Evolutionary conservation across 2,113 vertebrate genomes (phyloP), one percentile per base, ranked within the genome.

Genomic region (Hippotragus niger): DNA sequence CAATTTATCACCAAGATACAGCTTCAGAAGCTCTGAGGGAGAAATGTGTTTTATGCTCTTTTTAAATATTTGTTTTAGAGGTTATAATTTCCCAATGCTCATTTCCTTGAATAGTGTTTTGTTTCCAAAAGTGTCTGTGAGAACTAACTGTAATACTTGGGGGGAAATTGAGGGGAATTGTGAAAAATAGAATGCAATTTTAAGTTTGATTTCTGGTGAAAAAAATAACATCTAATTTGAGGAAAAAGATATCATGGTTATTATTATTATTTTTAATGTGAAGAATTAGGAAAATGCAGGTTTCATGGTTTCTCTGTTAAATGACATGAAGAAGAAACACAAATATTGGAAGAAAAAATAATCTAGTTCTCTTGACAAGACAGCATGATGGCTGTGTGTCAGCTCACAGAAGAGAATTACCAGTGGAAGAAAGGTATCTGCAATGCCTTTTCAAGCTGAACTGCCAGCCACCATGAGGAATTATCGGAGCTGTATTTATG

Each of bases 51-150:
- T 81, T 84, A 16, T 82, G 21, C 3, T 78, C 11, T 90, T 88
- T 88, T 78, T 2, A 94, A 84, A 57, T 90, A 96, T 76, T 86
- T 96, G 55, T 93, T 94, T 52, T 82, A 60, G 88, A 95, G 23
- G 43, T 89, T 82, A 91, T 33, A 62, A 36, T 91, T 95, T 86
- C 40, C 31, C 11, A 81, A 23, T 36, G 55, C 43, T 83, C 33
- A 67, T 90, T 96, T 95, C 43, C 50, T 81, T 84, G 36, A 80
- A 50, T 14, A 53, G 36, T 71, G 19, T 47, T 95, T 93, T 74
- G 55, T 80, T 74, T 88, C 52, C 29, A 74, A 88, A 91, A 67
- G 50, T 83, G 14, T 90, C n/a, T 80, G 3, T 45, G 31, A 95
- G 1, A 29, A 84, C 2, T 71, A 84, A 91, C 27, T 95, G 4